Evolutionary conservation across 2,113 vertebrate species (phyloP), one percentile per base, ranked within the genome.

Genomic region (Megaceryle torquata): DNA sequence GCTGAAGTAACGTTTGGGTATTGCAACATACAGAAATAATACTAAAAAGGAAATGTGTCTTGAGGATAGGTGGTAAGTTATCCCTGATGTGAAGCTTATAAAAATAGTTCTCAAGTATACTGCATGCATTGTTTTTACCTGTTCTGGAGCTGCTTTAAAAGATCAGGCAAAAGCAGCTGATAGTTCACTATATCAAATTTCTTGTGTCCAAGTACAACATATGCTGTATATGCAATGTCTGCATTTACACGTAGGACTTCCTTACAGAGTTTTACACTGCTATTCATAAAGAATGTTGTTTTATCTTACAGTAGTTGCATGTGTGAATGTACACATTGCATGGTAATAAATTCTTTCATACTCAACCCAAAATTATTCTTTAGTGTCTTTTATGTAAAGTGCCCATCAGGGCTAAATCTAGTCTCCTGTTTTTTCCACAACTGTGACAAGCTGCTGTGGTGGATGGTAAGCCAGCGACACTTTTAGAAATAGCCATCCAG

Each of bases 311-410:
- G 7, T 31, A 81, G 5, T 4, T 8, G 0, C 2, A 68, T 17
- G 9, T 11, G 2, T 48, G 6, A 29, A n/a, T 54, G 15, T 26
- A 29, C 5, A 24, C 0, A 3, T 13, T 39, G 6, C 11, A 31
- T 20, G 12, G 3, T 26, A 71, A n/a, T 70, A 44, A 59, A 71
- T 14, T 26, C 3, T 69, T 56, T 46, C 15, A 26, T 20, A 29
- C 11, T 18, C 20, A 63, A 68, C 12, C 4, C 17, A 56, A 46
- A 68, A 31, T 3, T 25, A 89, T 89, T 63, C 37, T 63, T 75
- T 26, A 25, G 2, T 59, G 3, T 43, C 10, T 43, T 92, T 51
- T 56, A 22, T 24, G 5, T 10, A 19, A 70, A 71, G 13, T 10
- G 3, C 1, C 18, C 15, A 51, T 43, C 39, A 64, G 9, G 17